Base-by-base conservation (phyloP, 2,888 invertebrate species). In the Tetheella fluctuosa region DNA sequence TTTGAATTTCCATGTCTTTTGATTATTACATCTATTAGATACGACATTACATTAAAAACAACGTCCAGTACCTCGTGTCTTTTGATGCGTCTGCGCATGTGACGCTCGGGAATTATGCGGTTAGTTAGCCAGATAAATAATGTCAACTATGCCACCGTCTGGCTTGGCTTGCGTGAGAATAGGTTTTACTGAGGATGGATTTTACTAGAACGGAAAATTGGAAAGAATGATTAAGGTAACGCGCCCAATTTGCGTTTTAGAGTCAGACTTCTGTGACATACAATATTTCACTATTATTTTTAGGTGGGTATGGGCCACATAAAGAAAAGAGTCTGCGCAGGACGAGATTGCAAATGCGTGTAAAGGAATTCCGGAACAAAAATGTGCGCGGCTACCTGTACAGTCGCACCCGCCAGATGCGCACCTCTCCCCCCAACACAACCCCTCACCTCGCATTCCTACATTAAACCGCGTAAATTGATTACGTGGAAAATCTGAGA, bases 401-500 rank as follows among this genome's bases (percentile, higher is more conserved):
- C 70, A 64, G 69, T 56, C 68, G 69, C 76, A 73, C 73, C 77
- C 81, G 80, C 80, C 87, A 84, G 85, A 83, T 84, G 85, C 78
- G 74, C 73, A 20, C 48, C 48, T 3, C 48, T 48, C 70, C 65
- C 60, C 66, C 68, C 71, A 71, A 67, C 74, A 71, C 63, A 25
- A 37, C 23, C 55, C 55, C 55, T 55, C 34, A 34, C 37, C 58
- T 68, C 77, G 77, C 84, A 81, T 84, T 79, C 85, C 82, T 69
- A 73, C 78, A 80, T 81, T 76, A 77, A 84, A 84, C 80, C 79
- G 80, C 84, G 88, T 86, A 88, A 91, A 91, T 89, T 88, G 87
- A 87, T 90, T 91, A 89, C 86, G 83, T 84, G 88, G 90, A 91
- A 91, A 91, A 91, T 86, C 85, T 82, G 83, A 89, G 91, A 88